phyloP scores from a whole-genome alignment of 35 echinoderm and acorn worm species.

The Acanthaster planci region DNA sequence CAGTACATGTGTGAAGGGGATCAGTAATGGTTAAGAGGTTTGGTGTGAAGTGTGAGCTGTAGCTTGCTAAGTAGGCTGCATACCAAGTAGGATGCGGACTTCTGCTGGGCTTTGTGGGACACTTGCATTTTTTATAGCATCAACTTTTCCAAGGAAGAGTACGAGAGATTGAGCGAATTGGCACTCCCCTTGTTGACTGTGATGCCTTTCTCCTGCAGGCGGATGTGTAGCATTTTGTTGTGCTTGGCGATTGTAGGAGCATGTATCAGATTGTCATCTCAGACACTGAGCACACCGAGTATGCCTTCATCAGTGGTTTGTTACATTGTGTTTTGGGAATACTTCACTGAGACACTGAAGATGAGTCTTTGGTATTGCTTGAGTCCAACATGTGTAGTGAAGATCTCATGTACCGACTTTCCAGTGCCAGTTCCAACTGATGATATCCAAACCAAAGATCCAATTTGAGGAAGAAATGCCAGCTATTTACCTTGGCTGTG shows the following conservation, averaged over 20 bases:
- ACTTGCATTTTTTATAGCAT: constrained; percentile 35
- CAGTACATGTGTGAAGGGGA: constrained; percentile 47
- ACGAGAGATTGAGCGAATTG: constrained; percentile 49
- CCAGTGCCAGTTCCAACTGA: constrained; percentile 57
- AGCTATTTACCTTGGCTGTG: constrained; percentile 62
- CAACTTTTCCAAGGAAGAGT: constrained; percentile 61
- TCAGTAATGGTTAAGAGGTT: constrained; percentile 55
- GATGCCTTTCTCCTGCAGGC: constrained; percentile 43
- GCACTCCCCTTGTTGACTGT: constrained; percentile 62
- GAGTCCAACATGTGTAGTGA: constrained; percentile 64
- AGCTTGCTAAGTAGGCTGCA: too few relatives aligned
- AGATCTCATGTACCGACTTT: constrained; percentile 76
- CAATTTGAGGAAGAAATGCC: constrained; percentile 60
- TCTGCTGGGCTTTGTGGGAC: constrained; percentile 47
- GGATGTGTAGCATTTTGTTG: constrained; percentile 52
- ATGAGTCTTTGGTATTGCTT: constrained; percentile 71
- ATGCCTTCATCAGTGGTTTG: constrained; percentile 60
- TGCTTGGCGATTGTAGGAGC: constrained; percentile 36
- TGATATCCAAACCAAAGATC: constrained; percentile 73
- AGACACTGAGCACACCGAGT: constrained; percentile 57
- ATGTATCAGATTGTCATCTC: constrained; percentile 63
- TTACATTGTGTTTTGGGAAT: constrained; percentile 67
- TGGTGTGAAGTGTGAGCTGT: constrained; percentile 49
- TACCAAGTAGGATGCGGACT: constrained; percentile 76
- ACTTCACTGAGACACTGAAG: constrained; percentile 62